Evolutionary conservation across 2,888 invertebrate genomes (phyloP).

Genomic region (Dendrolimus pini): DNA sequence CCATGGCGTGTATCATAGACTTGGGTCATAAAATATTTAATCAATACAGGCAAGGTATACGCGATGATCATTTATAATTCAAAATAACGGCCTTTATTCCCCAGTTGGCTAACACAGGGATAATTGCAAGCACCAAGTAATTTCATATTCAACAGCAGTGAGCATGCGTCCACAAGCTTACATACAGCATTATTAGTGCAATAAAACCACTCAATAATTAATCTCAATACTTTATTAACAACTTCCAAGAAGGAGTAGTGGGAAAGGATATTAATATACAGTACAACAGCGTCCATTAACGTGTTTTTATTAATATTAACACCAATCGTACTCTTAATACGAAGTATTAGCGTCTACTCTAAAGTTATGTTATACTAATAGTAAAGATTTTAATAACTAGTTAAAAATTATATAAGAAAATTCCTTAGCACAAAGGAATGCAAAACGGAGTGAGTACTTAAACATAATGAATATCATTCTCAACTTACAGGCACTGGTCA

Average conservation of each 20-base stretch:
- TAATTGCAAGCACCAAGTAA: neutral
- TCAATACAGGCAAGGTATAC: neutral
- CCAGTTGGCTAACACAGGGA: neutral
- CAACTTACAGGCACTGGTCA: slow-evolving; percentile 70
- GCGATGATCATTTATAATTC: neutral
- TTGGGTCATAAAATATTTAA: neutral
- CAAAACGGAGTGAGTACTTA: slow-evolving; percentile 20
- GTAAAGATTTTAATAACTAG: slow-evolving; percentile 29
- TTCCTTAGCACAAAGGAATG: slow-evolving; percentile 37
- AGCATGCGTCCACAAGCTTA: slow-evolving; percentile 20
- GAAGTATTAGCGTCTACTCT: slow-evolving; percentile 31
- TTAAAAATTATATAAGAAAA: slow-evolving; percentile 33
- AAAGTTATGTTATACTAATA: slow-evolving; percentile 37
- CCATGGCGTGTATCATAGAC: neutral
- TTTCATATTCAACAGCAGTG: neutral
- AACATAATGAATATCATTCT: slow-evolving; percentile 60
- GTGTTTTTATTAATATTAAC: slow-evolving; percentile 40
- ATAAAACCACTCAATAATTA: slow-evolving; percentile 55
- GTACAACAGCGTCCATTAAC: slow-evolving; percentile 23
- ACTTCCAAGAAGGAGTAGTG: slow-evolving; percentile 17
- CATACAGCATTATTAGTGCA: slow-evolving; percentile 46
- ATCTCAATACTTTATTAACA: slow-evolving; percentile 50
- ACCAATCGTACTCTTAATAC: slow-evolving; percentile 21
- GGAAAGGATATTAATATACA: slow-evolving; percentile 33
- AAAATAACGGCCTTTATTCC: neutral